Base-by-base conservation (phyloP, 2,888 invertebrate genomes). In the Sepioteuthis lessoniana region DNA sequence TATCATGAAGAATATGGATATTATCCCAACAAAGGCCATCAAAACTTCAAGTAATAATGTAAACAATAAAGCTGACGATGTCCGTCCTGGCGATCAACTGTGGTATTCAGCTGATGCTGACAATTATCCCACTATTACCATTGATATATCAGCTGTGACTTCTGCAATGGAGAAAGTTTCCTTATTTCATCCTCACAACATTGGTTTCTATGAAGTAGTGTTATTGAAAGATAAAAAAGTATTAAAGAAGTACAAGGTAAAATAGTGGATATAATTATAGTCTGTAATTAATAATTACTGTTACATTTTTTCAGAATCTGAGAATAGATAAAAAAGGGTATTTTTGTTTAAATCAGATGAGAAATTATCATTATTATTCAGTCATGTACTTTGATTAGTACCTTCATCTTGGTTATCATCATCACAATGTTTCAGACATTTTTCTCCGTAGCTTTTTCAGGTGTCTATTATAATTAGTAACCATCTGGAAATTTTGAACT, bases 241-340 rank as follows among this genome's bases (percentile, higher is more conserved):
- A 42, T 42, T 92, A n/a, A 92, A 92, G n/a, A 92, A n/a, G 46
- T 92, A 92, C n/a, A 92, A 92, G 92, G 92, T 92, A 92, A 92
- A 19, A 35, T 35, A 76, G 13, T 76, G 13, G 19, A 76, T n/a
- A 35, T 55, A 55, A 2, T 25, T 55, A 55, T 55, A 28, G 55
- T 25, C 7, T 55, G 21, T 50, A 50, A 50, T 19, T 19, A 3
- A 50, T 50, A 50, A 50, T n/a, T n/a, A n/a, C n/a, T n/a, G n/a
- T n/a, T n/a, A n/a, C n/a, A n/a, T n/a, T n/a, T n/a, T n/a, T n/a
- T n/a, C n/a, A n/a, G n/a, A n/a, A n/a, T n/a, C n/a, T n/a, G n/a
- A n/a, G n/a, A n/a, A n/a, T n/a, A n/a, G n/a, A n/a, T n/a, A n/a
- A n/a, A n/a, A n/a, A n/a, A n/a, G n/a, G n/a, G n/a, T n/a, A n/a